Conservation (phyloP, 2,113 vertebrate genomes). For the Sylvicapra grimmia region DNA sequence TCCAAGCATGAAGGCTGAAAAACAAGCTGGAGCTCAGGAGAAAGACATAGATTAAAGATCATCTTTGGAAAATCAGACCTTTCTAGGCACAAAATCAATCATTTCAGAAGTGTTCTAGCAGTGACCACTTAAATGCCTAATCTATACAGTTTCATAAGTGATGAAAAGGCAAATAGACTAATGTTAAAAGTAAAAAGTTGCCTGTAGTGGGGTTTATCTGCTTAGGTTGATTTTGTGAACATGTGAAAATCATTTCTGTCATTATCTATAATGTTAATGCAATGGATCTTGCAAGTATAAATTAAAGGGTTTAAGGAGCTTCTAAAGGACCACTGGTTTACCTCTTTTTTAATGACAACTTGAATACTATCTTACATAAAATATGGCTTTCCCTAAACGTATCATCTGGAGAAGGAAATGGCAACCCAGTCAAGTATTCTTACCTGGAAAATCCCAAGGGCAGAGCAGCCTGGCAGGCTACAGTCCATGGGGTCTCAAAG, state of each 20-base stretch:
- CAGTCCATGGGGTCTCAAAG: neutral
- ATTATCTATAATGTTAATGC: neutral
- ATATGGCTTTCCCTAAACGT: neutral
- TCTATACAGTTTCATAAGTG: neutral
- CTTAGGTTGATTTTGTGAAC: neutral
- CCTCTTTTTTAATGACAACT: neutral
- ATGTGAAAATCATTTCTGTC: neutral
- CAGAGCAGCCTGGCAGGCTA: neutral
- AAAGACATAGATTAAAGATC: neutral
- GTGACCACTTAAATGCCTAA: neutral
- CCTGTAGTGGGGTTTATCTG: neutral
- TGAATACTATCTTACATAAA: neutral
- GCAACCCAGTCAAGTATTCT: neutral
- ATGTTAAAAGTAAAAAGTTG: neutral
- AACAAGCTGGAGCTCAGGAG: neutral
- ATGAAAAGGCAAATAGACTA: neutral
- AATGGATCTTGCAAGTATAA: neutral
- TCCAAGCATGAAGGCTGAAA: neutral
- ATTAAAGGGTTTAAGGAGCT: neutral
- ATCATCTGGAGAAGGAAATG: neutral
- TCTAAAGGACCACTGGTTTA: neutral
- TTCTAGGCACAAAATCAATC: neutral
- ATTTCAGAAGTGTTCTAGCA: neutral
- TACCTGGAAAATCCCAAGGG: neutral
- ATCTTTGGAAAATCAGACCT: neutral